Evolutionary conservation across 92 coral and sea anemone species (phyloP).

Genomic region (Pocillopora grandis): DNA sequence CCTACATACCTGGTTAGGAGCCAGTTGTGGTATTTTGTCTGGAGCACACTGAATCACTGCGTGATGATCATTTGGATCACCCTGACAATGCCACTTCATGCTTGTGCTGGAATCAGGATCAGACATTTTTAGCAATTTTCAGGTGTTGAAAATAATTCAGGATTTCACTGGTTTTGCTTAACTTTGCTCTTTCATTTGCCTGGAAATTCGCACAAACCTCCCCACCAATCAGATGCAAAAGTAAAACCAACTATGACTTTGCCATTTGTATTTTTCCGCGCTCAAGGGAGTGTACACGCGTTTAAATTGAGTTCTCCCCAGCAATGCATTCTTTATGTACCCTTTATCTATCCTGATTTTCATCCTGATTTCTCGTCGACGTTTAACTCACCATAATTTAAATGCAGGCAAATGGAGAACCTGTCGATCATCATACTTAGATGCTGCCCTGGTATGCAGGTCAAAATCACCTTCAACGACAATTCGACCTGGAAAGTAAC

Average conservation of each 20-base stretch:
- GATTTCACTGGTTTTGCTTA: neutral
- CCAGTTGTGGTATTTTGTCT: conserved; percentile 87
- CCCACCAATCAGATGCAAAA: too few relatives aligned
- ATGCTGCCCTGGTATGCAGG: conserved; percentile 94
- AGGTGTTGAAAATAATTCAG: neutral
- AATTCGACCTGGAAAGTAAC: conserved; percentile 66
- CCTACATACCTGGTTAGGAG: conserved; percentile 84
- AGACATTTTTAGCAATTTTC: too few relatives aligned
- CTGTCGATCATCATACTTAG: conserved; percentile 98
- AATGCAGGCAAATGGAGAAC: conserved; percentile 92
- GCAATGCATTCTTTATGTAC: too few relatives aligned
- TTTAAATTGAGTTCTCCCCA: too few relatives aligned
- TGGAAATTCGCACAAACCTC: too few relatives aligned
- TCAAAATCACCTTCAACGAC: conserved; percentile 92
- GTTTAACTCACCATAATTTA: conserved; percentile 76
- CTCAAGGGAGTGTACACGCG: too few relatives aligned
- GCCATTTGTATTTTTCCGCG: too few relatives aligned
- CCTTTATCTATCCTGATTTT: neutral
- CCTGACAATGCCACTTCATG: conserved; percentile 88
- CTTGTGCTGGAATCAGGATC: conserved; percentile 55
- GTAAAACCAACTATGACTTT: too few relatives aligned
- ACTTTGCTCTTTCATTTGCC: neutral
- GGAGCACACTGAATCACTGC: conserved; percentile 89
- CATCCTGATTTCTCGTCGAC: neutral
- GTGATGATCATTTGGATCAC: conserved; percentile 88